Percentiles rank a stretch among this genome's conserved stretches.
phyloP scores from a whole-genome alignment of 2,797 vertebrate species.

The Chiroxiphia lanceolata region DNA sequence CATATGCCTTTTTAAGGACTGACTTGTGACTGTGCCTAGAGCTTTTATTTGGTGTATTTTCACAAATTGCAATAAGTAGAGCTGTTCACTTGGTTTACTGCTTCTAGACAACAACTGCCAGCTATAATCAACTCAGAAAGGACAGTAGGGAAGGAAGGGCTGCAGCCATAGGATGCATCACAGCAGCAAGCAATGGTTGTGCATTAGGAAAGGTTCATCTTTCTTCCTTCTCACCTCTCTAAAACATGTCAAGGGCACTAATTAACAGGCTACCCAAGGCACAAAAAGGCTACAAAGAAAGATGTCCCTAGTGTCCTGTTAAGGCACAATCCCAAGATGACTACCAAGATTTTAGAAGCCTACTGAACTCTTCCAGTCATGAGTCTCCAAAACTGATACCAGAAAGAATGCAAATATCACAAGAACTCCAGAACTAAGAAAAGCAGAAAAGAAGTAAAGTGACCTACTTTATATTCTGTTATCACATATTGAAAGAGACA shows the following conservation, averaged over 20 bases:
- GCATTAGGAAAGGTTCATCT: background rate
- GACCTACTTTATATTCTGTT: constrained; percentile 47
- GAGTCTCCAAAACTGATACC: background rate
- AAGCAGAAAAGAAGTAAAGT: constrained; percentile 7
- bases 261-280: background rate
- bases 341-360: background rate
- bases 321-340: background rate
- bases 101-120: constrained; percentile 33
- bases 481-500: background rate
- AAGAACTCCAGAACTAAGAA: background rate
- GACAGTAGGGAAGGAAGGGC: background rate
- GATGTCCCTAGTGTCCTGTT: background rate
- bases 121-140: background rate
- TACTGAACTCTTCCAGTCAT: background rate
- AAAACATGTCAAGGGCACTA: background rate
- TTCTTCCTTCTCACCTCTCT: background rate
- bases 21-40: background rate
- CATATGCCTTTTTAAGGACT: constrained; percentile 2
- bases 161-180: background rate
- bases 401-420: background rate
- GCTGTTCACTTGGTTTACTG: constrained; percentile 42
- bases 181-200: background rate
- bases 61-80: constrained; percentile 14
- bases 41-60: constrained; percentile 32
- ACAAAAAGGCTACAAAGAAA: background rate